Conservation (phyloP, 2,888 invertebrate genomes). For the Hyppa rectilinea region DNA sequence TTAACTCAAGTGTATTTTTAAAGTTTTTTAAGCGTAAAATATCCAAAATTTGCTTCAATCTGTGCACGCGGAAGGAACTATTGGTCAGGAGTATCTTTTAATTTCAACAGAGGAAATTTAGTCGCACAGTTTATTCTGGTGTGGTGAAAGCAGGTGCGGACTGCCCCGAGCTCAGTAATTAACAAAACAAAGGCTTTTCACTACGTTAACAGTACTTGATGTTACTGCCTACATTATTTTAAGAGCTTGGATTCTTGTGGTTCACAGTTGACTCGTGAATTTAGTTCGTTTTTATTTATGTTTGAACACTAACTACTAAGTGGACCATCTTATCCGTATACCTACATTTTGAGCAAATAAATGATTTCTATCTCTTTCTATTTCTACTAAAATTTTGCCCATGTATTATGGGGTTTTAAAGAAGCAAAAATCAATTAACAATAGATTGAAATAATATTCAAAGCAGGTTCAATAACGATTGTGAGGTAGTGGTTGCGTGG, state of each 20-base stretch:
- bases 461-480: constrained; percentile 71
- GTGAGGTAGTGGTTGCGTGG: constrained; percentile 77
- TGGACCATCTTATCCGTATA: too few species aligned
- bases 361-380: too few species aligned
- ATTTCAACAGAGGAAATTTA: constrained; percentile 84
- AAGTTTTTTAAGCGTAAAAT: constrained; percentile 63
- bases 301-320: too few species aligned
- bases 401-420: not conserved
- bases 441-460: constrained; percentile 53
- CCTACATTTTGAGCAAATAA: too few species aligned
- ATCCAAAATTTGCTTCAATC: constrained; percentile 69
- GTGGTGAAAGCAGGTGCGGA: constrained; percentile 84
- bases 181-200: constrained; percentile 87
- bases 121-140: constrained; percentile 82
- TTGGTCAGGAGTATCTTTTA: constrained; percentile 82
- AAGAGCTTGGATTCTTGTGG: constrained; percentile 77
- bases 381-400: not conserved
- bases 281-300: constrained; percentile 38
- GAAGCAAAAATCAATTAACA: constrained; percentile 24
- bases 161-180: constrained; percentile 82
- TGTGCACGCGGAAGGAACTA: constrained; percentile 72
- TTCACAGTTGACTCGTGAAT: constrained; percentile 64
- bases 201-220: constrained; percentile 82
- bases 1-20: constrained; percentile 50
- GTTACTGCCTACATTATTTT: constrained; percentile 81